These are phyloP conservation scores for Octonoba sinensis DNA, from an alignment of 2,888 invertebrate genomes.

Conservation along the genomic window DNA sequence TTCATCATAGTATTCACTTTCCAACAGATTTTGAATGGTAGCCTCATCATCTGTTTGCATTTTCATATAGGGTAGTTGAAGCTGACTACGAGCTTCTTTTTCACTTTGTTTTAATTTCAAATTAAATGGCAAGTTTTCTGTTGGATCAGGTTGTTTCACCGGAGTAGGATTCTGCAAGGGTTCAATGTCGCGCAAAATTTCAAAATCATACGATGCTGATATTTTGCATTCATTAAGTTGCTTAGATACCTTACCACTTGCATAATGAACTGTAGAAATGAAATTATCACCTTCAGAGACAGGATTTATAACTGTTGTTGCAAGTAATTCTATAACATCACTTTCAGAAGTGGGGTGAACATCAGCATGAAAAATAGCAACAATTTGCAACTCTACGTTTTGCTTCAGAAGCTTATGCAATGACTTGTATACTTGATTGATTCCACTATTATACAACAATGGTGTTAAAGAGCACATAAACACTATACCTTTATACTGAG, in stretches of 20 bases:
- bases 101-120: slow-evolving; percentile 46
- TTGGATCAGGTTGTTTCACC: slow-evolving; percentile 52
- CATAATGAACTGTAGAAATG: slow-evolving; percentile 8
- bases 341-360: slow-evolving; percentile 26
- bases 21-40: slow-evolving; percentile 22
- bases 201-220: slow-evolving; percentile 12
- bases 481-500: slow-evolving; percentile 19
- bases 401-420: slow-evolving; percentile 30
- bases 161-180: neutral
- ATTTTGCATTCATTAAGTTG: slow-evolving; percentile 23
- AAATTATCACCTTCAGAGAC: neutral
- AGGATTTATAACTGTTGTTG: slow-evolving; percentile 21
- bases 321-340: slow-evolving; percentile 20
- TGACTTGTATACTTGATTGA: slow-evolving; percentile 21
- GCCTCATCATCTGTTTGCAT: slow-evolving; percentile 26
- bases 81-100: slow-evolving; percentile 26
- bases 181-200: slow-evolving; percentile 11
- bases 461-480: slow-evolving; percentile 41
- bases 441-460: slow-evolving; percentile 21
- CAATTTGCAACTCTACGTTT: slow-evolving; percentile 32
- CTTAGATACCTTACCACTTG: slow-evolving; percentile 36
- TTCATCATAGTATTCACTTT: slow-evolving; percentile 56
- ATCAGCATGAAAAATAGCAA: slow-evolving; percentile 33
- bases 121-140: slow-evolving; percentile 55
- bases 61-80: slow-evolving; percentile 50